Evolutionary conservation across 2,113 vertebrate genomes (phyloP).

Genomic region (Ammodramus savannarum): DNA sequence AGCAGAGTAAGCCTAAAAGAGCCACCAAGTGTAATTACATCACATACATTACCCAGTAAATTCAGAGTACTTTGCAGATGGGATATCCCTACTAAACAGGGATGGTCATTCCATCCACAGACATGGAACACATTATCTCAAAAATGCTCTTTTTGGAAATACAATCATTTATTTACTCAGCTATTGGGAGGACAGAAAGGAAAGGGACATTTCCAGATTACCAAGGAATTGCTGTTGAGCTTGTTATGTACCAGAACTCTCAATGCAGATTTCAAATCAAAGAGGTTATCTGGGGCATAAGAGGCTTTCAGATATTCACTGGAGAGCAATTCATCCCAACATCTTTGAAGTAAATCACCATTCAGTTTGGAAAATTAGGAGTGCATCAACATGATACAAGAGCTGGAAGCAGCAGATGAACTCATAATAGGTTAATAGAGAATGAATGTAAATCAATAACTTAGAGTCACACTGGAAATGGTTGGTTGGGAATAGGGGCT

Average conservation of each 20-base stretch:
- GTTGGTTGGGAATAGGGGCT: not conserved
- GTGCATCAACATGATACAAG: not conserved
- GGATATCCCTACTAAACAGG: not conserved
- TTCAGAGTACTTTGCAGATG: not conserved
- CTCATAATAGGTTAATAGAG: not conserved
- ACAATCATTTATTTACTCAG: not conserved
- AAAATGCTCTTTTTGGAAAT: not conserved
- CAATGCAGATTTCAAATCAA: not conserved
- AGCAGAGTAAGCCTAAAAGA: not conserved
- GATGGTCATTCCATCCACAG: not conserved
- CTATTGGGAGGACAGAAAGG: not conserved
- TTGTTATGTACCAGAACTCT: not conserved
- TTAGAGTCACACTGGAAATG: not conserved
- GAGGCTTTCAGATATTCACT: not conserved
- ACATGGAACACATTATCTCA: fast-evolving
- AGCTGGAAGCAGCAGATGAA: constrained; percentile 1
- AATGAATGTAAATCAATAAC: constrained; percentile 26
- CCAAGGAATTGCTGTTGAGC: not conserved
- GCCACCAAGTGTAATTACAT: not conserved
- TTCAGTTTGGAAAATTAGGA: not conserved
- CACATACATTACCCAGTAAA: not conserved
- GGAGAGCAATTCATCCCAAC: not conserved
- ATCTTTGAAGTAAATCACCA: not conserved
- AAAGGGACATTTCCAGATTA: not conserved
- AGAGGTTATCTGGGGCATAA: not conserved